Percentiles rank a stretch among this genome's conserved stretches.
These are phyloP conservation scores for Scolopax bukidnonensis DNA, from an alignment of 2,797 vertebrate species.

Conservation along the genomic window DNA sequence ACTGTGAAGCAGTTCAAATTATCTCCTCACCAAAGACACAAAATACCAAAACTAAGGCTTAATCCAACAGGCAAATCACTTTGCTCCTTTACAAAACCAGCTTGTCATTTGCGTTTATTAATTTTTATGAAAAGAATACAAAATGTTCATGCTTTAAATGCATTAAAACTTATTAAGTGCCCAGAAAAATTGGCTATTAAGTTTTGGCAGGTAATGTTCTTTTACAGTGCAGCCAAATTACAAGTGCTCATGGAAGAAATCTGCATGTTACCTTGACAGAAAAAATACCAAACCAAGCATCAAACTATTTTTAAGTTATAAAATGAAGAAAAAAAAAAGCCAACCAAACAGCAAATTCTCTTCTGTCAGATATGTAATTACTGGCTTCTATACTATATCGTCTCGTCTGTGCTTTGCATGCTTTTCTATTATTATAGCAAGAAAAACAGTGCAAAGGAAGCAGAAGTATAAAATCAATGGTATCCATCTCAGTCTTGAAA, in stretches of 20 bases:
- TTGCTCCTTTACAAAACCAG: neutral
- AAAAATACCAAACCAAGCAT: neutral
- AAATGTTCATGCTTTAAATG: neutral
- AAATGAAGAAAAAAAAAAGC: neutral
- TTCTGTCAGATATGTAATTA: neutral
- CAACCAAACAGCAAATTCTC: neutral
- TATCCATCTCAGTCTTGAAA: neutral
- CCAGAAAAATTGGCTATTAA: neutral
- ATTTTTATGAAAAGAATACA: neutral
- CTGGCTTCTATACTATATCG: neutral
- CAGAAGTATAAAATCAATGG: slow-evolving; percentile 19
- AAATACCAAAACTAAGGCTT: slow-evolving; percentile 39
- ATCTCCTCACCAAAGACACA: neutral
- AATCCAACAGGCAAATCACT: slow-evolving; percentile 9
- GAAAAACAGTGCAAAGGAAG: neutral
- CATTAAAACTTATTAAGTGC: neutral
- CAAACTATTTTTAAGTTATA: neutral
- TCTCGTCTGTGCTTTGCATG: neutral
- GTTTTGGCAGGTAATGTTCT: neutral
- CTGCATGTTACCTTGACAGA: neutral
- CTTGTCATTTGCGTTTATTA: neutral
- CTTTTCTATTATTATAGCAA: neutral
- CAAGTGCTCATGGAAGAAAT: slow-evolving; percentile 23
- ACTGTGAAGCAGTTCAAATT: neutral
- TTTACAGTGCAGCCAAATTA: neutral